phyloP scores from a whole-genome alignment of 2,113 vertebrate genomes.

The Tetrax tetrax region DNA sequence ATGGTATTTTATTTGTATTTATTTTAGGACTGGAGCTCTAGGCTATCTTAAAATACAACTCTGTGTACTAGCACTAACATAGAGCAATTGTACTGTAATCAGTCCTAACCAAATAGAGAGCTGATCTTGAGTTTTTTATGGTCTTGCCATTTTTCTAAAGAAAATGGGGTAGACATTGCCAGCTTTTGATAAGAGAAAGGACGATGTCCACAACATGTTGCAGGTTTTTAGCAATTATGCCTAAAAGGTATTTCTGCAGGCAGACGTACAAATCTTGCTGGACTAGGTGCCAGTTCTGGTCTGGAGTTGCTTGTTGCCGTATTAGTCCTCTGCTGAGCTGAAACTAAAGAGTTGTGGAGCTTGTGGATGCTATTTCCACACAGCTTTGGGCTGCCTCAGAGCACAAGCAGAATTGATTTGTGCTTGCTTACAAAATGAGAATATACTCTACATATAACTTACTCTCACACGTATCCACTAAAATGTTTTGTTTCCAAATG shows the following conservation, averaged over 20 bases:
- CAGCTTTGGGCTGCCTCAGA: background rate
- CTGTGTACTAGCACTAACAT: background rate
- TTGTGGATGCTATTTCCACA: background rate
- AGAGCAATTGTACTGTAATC: background rate
- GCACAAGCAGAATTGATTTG: background rate
- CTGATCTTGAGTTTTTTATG: background rate
- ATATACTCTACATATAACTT: background rate
- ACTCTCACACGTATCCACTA: background rate
- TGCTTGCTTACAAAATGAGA: background rate
- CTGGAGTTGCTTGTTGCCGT: background rate
- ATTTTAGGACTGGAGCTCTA: conserved; percentile 26
- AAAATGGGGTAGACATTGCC: fast-evolving
- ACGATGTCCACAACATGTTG: fast-evolving
- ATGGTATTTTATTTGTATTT: conserved; percentile 51
- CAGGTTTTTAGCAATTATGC: background rate
- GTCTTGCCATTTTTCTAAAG: background rate
- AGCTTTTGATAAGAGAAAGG: background rate
- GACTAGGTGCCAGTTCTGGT: background rate
- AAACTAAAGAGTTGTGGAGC: background rate
- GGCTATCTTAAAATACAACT: conserved; percentile 27
- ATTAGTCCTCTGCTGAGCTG: fast-evolving
- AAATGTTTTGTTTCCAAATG: background rate
- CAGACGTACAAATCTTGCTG: background rate
- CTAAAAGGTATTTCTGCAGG: background rate
- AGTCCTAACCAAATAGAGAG: background rate